Conservation (phyloP, 2,888 invertebrate genomes). For the Isoperla grammatica region DNA sequence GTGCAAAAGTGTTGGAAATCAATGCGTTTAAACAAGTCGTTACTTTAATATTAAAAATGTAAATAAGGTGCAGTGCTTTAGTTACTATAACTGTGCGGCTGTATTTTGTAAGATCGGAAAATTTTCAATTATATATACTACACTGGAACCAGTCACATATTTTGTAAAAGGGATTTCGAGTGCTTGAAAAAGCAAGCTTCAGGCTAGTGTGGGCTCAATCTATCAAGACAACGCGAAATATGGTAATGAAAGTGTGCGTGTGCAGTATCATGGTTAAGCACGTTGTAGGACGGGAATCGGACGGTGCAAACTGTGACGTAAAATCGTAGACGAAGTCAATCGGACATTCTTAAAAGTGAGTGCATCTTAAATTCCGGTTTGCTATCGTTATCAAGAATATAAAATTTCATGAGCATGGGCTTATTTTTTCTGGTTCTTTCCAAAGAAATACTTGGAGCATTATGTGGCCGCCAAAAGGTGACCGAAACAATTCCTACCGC, state of each 20-base stretch:
- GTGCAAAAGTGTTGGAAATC: too few relatives aligned
- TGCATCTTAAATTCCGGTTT: background rate
- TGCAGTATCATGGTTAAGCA: background rate
- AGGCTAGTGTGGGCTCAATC: background rate
- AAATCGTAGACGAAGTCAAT: conserved; percentile 8
- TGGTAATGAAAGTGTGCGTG: background rate
- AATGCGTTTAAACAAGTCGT: too few relatives aligned
- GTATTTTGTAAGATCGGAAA: too few relatives aligned
- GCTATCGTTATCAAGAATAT: conserved; percentile 17
- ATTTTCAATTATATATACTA: too few relatives aligned
- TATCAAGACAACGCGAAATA: too few relatives aligned
- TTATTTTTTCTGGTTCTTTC: conserved; percentile 1
- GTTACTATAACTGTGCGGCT: too few relatives aligned
- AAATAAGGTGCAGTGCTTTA: too few relatives aligned
- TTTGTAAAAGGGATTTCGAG: background rate
- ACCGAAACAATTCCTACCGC: background rate
- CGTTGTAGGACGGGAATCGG: conserved; percentile 22
- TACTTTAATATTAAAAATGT: too few relatives aligned
- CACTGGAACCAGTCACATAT: too few relatives aligned
- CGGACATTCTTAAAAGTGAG: background rate
- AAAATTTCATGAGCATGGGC: conserved; percentile 5
- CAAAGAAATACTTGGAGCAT: conserved; percentile 4
- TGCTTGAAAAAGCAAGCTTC: background rate
- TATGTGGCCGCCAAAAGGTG: background rate
- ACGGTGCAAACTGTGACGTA: conserved; percentile 21